Evolutionary conservation across 2,888 invertebrate genomes (phyloP).

Genomic region (Epiblema foenella): DNA sequence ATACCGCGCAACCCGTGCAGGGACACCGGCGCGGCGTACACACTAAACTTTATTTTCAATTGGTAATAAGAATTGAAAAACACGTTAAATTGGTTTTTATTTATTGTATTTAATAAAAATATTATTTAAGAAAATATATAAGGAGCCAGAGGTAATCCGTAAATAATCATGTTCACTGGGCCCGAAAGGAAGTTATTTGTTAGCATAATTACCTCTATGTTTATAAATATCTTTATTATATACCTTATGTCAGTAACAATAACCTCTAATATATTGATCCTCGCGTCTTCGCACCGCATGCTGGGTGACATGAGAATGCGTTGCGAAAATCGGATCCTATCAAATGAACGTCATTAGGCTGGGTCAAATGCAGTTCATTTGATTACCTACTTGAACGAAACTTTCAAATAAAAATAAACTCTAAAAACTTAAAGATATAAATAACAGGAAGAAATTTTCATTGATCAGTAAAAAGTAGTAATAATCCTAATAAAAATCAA

Average conservation of each 20-base stretch:
- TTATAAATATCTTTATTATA: conserved; percentile 60
- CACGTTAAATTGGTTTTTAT: conserved; percentile 57
- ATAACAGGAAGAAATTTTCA: conserved; percentile 11
- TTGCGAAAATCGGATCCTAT: conserved; percentile 52
- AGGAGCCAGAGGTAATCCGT: conserved; percentile 57
- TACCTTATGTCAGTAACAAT: conserved; percentile 57
- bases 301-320: conserved; percentile 47
- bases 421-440: conserved; percentile 26
- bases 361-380: conserved; percentile 77
- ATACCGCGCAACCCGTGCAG: conserved; percentile 61
- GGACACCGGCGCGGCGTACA: conserved; percentile 47
- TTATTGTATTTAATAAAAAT: conserved; percentile 62
- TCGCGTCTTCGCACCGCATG: conserved; percentile 55
- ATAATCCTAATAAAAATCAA: too few relatives aligned
- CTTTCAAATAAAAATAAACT: conserved; percentile 22
- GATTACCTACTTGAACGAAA: conserved; percentile 52
- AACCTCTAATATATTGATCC: conserved; percentile 65
- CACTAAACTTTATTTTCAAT: conserved; percentile 48
- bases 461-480: conserved; percentile 3
- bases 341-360: conserved; percentile 78
- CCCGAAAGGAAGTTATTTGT: conserved; percentile 67
- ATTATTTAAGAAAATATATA: conserved; percentile 73
- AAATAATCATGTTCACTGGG: conserved; percentile 63
- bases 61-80: conserved; percentile 66
- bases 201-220: conserved; percentile 55